Evolutionary conservation across 2,888 invertebrate genomes (phyloP).

Genomic region (Amorpha juglandis): DNA sequence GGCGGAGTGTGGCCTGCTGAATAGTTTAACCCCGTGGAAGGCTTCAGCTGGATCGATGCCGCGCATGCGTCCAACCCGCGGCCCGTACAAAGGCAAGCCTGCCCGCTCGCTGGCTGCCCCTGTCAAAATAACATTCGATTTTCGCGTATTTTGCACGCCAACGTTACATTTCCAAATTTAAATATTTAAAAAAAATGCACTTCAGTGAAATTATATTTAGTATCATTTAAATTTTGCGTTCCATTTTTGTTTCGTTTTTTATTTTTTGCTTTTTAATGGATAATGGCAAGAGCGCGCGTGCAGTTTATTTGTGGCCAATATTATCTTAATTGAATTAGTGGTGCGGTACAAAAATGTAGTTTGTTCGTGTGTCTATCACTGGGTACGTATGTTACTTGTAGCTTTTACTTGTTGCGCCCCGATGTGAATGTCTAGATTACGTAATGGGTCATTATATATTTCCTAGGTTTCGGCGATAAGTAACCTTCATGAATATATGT

Average conservation of each 20-base stretch:
- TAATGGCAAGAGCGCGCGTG: conserved; percentile 48
- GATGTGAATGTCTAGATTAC: conserved; percentile 61
- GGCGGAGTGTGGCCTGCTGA: conserved; percentile 45
- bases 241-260: conserved; percentile 35
- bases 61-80: conserved; percentile 64
- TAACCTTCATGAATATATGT: conserved; percentile 1
- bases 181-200: conserved; percentile 28
- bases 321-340: conserved; percentile 56
- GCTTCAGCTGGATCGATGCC: conserved; percentile 71
- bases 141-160: conserved; percentile 60
- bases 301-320: conserved; percentile 49
- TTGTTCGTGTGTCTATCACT: conserved; percentile 33
- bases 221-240: conserved; percentile 24
- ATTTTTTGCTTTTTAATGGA: conserved; percentile 39
- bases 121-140: conserved; percentile 74
- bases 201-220: conserved; percentile 1
- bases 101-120: conserved; percentile 62
- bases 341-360: conserved; percentile 67
- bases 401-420: conserved; percentile 75
- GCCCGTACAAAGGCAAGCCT: conserved; percentile 73
- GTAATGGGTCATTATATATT: conserved; percentile 61
- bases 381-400: conserved; percentile 65
- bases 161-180: conserved; percentile 31
- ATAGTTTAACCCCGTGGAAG: conserved; percentile 50
- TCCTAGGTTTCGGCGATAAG: conserved; percentile 7